Base-by-base conservation (phyloP, 2,797 vertebrate genomes). In the Momotus momota region DNA sequence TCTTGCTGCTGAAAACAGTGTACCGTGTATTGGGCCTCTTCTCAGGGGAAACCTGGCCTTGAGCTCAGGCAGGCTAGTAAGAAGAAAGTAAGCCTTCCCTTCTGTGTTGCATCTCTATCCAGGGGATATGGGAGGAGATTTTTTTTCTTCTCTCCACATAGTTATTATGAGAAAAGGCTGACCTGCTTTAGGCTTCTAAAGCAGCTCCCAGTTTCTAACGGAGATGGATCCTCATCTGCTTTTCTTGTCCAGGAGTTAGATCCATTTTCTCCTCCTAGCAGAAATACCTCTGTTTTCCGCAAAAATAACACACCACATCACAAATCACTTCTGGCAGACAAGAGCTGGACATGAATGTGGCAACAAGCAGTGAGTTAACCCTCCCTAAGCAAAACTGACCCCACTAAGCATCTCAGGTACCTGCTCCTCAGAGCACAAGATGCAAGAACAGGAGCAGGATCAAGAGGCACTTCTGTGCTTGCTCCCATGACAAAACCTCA, bases 41-140 rank as follows among this genome's bases (percentile, higher is more conserved):
- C 90, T 94, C 38, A 1, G 46, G 75, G 79, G 86, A 96, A 87
- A 89, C 52, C 61, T 87, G 81, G 72, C 78, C 94, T 94, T 95
- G 79, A 94, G 94, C 83, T 96, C 51, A 85, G 60, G 71, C 81
- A 90, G 70, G 38, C 87, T 54, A 40, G 67, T 20, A 27, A 64
- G 67, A 77, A 41, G 55, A 94, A 94, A 90, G 71, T 45, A 85
- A 95, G 57, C n/a, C 40, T 86, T 21, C 40, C 21, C 22, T 91
- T 73, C 71, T 60, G 17, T 64, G 65, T 40, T 90, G 38, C 51
- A 33, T 88, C 41, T 67, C 61, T 83, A 71, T 72, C 65, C 65
- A 90, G 90, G 33, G 64, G 62, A 88, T 81, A 70, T 9, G 40
- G 41, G 58, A 94, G 55, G 70, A 85, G 62, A 38, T 7, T 52